These are phyloP conservation scores for Mobula birostris DNA, from an alignment of 2,113 vertebrate genomes.

Conservation along the genomic window DNA sequence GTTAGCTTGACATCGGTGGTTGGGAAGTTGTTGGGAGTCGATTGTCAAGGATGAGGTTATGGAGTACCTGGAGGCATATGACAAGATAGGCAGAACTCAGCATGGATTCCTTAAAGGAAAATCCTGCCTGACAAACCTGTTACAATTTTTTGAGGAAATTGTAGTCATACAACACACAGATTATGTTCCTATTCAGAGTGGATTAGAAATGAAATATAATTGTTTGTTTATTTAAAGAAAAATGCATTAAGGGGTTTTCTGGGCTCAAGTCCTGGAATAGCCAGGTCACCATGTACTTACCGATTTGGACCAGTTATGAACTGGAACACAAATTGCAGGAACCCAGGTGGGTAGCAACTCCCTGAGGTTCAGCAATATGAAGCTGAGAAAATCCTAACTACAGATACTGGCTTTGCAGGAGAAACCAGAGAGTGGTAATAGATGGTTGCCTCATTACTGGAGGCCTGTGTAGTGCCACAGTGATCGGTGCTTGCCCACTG, in stretches of 20 bases:
- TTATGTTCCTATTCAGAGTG: neutral
- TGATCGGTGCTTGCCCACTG: too few species aligned
- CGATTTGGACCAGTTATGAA: neutral
- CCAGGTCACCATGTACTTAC: neutral
- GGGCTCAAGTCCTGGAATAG: neutral
- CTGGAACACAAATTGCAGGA: neutral
- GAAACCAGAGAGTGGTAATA: too few species aligned
- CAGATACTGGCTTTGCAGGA: neutral
- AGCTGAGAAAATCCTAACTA: neutral
- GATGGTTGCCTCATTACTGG: too few species aligned
- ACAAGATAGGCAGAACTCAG: too few species aligned
- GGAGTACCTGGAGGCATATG: too few species aligned
- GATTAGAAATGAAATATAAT: neutral
- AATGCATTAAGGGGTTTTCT: neutral
- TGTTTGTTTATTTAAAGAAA: neutral
- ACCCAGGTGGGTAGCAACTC: neutral
- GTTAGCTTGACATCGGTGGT: too few species aligned
- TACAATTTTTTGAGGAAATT: too few species aligned
- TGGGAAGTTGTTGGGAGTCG: too few species aligned
- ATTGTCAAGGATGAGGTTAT: too few species aligned
- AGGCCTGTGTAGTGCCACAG: too few species aligned
- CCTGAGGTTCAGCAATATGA: neutral
- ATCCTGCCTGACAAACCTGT: too few species aligned
- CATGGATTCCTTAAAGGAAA: too few species aligned
- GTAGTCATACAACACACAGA: neutral